Evolutionary conservation across 2,888 invertebrate species (phyloP).

Genomic region (Opisthograptis luteolata): DNA sequence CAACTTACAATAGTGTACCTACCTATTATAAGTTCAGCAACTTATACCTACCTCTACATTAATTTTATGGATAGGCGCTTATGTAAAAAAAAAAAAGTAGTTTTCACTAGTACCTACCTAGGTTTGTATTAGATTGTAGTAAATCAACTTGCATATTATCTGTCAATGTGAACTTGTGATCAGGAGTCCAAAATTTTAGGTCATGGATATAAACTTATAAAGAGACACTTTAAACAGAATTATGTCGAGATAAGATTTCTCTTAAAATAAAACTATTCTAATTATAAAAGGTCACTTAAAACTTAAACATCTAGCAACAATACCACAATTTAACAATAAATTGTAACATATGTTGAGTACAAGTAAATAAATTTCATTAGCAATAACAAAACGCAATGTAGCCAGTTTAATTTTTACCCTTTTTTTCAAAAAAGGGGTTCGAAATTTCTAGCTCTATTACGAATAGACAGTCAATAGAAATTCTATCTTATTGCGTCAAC

Average conservation of each 20-base stretch:
- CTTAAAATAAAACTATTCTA: slow-evolving; percentile 1
- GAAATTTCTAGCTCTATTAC: slow-evolving; percentile 32
- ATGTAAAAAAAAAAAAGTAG: slow-evolving; percentile 7
- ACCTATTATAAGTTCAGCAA: too few species aligned
- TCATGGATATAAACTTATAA: slow-evolving; percentile 19
- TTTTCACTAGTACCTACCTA: too few species aligned
- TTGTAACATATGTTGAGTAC: slow-evolving; percentile 11
- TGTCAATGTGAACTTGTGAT: slow-evolving; percentile 22
- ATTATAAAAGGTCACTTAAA: slow-evolving; percentile 3
- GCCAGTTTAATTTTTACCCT: slow-evolving; percentile 24
- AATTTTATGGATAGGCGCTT: too few species aligned
- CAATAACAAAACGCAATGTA: slow-evolving; percentile 21
- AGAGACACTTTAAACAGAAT: not conserved
- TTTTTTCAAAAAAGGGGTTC: slow-evolving; percentile 38
- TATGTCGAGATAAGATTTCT: not conserved
- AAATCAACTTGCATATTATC: too few species aligned
- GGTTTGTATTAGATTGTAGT: too few species aligned
- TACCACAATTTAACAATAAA: slow-evolving; percentile 16
- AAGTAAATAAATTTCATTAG: slow-evolving; percentile 3
- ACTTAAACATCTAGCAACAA: slow-evolving; percentile 6
- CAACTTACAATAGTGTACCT: too few species aligned
- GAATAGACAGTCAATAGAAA: slow-evolving; percentile 1
- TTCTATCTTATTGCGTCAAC: slow-evolving; percentile 6
- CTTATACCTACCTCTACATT: too few species aligned
- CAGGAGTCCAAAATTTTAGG: slow-evolving; percentile 21